phyloP scores from a whole-genome alignment of 1,140 invertebrate species.

The Drosophila pruinosa region DNA sequence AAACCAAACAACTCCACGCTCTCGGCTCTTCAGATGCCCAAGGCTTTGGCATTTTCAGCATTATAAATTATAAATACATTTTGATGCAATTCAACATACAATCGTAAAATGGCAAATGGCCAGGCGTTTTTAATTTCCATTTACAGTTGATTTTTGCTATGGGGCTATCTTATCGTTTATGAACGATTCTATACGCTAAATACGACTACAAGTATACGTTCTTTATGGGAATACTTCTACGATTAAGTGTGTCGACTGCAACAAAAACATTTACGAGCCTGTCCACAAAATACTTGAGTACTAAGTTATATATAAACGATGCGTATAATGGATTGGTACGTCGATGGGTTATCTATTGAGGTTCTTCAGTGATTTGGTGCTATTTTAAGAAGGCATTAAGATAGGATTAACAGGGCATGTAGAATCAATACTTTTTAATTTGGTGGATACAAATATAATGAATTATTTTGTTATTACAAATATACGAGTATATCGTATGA shows the following conservation, averaged over 20 bases:
- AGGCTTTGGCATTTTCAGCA: conserved; percentile 25
- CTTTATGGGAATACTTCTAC: background rate
- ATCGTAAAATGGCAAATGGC: conserved; percentile 37
- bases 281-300: background rate
- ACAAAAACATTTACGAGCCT: conserved; percentile 7
- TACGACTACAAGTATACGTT: background rate
- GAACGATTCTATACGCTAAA: conserved; percentile 10
- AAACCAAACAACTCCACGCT: conserved; percentile 15
- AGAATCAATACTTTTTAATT: background rate
- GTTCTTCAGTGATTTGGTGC: background rate
- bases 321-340: conserved; percentile 2
- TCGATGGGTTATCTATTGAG: background rate
- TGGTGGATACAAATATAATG: background rate
- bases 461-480: background rate
- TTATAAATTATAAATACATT: conserved; percentile 55
- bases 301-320: background rate
- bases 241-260: conserved; percentile 13
- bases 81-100: conserved; percentile 55
- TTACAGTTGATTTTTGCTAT: conserved; percentile 3
- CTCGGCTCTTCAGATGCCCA: conserved; percentile 17
- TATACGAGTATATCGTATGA: too few species aligned
- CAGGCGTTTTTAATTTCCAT: conserved; percentile 25
- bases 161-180: conserved; percentile 56
- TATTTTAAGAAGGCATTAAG: background rate
- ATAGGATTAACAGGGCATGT: too few species aligned